Evolutionary conservation across 2,113 vertebrate species (phyloP), one percentile per base, ranked within the genome.

Genomic region (Pelobates fuscus): DNA sequence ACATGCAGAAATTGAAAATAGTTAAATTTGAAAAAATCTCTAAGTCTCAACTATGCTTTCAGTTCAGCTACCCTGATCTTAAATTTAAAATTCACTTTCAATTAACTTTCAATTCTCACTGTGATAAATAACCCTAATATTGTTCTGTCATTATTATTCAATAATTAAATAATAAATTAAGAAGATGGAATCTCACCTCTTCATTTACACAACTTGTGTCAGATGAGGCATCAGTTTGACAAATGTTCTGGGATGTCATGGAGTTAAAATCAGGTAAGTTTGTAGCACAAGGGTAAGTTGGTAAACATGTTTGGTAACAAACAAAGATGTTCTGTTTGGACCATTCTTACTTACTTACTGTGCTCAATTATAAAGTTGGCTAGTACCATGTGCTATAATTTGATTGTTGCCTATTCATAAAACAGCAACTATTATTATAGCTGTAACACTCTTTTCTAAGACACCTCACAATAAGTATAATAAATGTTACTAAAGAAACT

Each of bases 331-430:
- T 93, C 85, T 24, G 93, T 86, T 80, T 93, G 93, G 77, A 89
- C 87, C 79, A 94, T 86, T 11, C 93, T 93, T 80, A 96, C 94
- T 83, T 96, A 94, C 91, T 95, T 93, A 85, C 94, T 7, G 92
- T 87, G 84, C 90, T n/a, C n/a, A n/a, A n/a, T n/a, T n/a, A n/a
- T n/a, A n/a, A 85, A 80, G 93, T 63, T 54, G 59, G 59, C 24
- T 62, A 46, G 26, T 62, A 72, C 25, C 49, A 25, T 25, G 46
- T 52, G 32, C 62, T 63, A 12, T 12, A 25, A 1, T 21, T 24
- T 20, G 58, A 37, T 17, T 54, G 26, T 1, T 59, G 21, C 63
- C 12, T 63, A n/a, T 62, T 46, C 14, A 61, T 15, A 52, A 62
- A 72, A 20, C 59, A 72, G 4, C 91, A 95, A 68, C 23, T 14